Conservation (phyloP, 2,888 invertebrate species). For the Biston betularia region DNA sequence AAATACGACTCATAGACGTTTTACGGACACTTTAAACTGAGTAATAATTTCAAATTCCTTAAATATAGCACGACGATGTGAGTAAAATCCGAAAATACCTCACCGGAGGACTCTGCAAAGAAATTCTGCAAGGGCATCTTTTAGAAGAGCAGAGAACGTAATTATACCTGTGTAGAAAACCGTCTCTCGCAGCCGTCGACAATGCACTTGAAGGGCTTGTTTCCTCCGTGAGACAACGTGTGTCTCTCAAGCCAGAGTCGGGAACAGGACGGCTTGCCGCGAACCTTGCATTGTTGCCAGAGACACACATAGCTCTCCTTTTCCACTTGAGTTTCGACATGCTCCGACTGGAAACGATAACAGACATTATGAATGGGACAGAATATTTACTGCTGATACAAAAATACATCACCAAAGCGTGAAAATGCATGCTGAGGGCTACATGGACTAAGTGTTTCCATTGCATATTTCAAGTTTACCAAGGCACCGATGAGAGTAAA, state of each 20-base stretch:
- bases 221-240: constrained; percentile 95
- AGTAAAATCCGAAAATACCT: neutral
- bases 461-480: too few species aligned
- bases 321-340: constrained; percentile 94
- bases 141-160: constrained; percentile 43
- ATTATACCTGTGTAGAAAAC: constrained; percentile 93
- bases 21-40: neutral
- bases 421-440: too few species aligned
- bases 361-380: neutral
- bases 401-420: too few species aligned
- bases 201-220: constrained; percentile 98
- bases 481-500: too few species aligned
- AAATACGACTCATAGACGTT: neutral
- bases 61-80: neutral
- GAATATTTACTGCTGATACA: too few species aligned
- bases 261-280: constrained; percentile 96
- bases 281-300: constrained; percentile 98
- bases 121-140: neutral
- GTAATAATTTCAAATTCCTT: neutral
- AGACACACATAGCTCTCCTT: constrained; percentile 95
- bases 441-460: too few species aligned
- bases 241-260: constrained; percentile 97
- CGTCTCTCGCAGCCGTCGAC: constrained; percentile 96
- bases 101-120: neutral
- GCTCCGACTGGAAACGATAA: constrained; percentile 87